phyloP scores from a whole-genome alignment of 2,113 vertebrate species.

The Montifringilla adamsi region DNA sequence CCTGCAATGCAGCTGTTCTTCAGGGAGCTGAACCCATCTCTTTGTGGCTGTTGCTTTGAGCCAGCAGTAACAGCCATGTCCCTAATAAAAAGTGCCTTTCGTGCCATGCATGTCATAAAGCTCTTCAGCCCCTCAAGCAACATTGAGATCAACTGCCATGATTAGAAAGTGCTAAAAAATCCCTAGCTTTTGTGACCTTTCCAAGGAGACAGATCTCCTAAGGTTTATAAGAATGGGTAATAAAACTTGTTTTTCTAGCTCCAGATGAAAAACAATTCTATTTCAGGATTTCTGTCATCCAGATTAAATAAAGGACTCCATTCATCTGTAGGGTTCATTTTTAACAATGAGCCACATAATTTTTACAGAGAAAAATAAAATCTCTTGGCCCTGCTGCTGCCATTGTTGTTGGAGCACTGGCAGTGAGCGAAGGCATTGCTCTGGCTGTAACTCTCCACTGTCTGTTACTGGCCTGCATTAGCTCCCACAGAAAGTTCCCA shows the following conservation, averaged over 20 bases:
- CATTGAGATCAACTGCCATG: background rate
- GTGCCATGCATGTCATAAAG: background rate
- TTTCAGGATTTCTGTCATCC: conserved; percentile 31
- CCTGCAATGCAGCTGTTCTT: background rate
- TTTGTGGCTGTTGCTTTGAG: background rate
- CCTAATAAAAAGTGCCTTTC: background rate
- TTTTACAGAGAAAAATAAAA: conserved; percentile 41
- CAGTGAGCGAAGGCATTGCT: background rate
- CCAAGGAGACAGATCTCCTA: background rate
- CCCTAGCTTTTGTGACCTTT: background rate
- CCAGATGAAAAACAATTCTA: conserved; percentile 44
- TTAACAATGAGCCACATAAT: conserved; percentile 48
- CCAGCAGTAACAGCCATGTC: background rate
- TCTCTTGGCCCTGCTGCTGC: conserved; percentile 30
- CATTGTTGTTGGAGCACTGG: conserved; percentile 47
- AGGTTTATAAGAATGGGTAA: background rate
- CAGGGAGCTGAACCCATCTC: background rate
- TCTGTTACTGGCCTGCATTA: background rate
- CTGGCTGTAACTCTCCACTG: background rate
- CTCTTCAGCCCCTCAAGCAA: background rate
- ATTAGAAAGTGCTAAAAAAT: background rate
- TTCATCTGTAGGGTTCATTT: conserved; percentile 14
- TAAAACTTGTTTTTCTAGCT: background rate
- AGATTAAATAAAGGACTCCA: conserved; percentile 29
- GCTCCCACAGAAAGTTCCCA: background rate